Base-by-base conservation (phyloP, 2,797 vertebrate species). In the Macropodus opercularis region DNA sequence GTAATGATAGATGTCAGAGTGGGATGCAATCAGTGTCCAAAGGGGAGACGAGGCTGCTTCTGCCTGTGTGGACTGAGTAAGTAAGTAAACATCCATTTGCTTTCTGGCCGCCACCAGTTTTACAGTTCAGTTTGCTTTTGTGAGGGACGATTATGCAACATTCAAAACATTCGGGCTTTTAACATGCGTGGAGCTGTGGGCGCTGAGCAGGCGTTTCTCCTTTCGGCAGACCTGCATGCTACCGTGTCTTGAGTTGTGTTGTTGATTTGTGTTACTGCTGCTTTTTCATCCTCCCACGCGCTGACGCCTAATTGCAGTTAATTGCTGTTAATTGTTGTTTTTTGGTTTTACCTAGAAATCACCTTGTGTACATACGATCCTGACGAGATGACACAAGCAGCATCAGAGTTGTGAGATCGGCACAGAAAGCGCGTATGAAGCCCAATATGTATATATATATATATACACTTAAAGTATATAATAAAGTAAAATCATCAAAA, bases 271-370 rank as follows among this genome's bases (percentile, higher is more conserved):
- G n/a, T 67, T 36, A 62, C 63, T 26, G 48, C 50, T 44, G 36
- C 8, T 69, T 62, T 79, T 63, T 52, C 67, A 26, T 58, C 56
- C 63, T 3, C 41, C 66, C 39, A 55, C 58, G 56, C 57, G 4
- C 13, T 35, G 14, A 15, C 32, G 2, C 13, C n/a, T 72, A 65
- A 79, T 80, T 72, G 69, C 47, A 34, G 51, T 55, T 77, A 69
- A 79, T 84, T 23, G 54, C 34, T 12, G 41, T 34, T 76, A 59
- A 77, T 32, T 65, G 35, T 59, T 64, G 59, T 77, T 63, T 77
- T 79, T 67, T 58, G 22, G 51, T 31, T 58, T 74, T 63, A 68
- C 77, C 70, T 71, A 79, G 65, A 13, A 3, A 43, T 73, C 55
- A 77, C 63, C 74, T 72, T 69, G 43, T 27, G 29, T 39, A 12